Base-by-base conservation (phyloP, 2,888 invertebrate species). In the Panopea generosa region DNA sequence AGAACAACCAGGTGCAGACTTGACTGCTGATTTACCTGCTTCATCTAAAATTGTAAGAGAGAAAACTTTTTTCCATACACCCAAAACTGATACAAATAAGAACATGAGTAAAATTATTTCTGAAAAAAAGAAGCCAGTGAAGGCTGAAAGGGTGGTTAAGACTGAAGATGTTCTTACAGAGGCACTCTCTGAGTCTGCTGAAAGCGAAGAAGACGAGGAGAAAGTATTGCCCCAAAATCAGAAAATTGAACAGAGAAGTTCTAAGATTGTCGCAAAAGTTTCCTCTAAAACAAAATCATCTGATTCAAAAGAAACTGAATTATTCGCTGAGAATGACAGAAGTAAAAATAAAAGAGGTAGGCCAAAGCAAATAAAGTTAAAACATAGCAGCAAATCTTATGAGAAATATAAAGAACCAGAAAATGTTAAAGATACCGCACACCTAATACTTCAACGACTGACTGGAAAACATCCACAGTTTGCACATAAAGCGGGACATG, bases 401-500 rank as follows among this genome's bases (percentile, higher is more conserved):
- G 33, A 7, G 33, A 33, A 33, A 33, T 7, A 33, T 11, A 33
- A 33, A 33, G 33, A 33, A 7, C 11, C 33, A 33, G 33, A 33
- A 4, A 33, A 24, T 22, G 40, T 61, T 2, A 72, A 77, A 49
- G 65, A 68, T 26, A 43, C 49, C 20, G 77, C 77, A 4, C 56
- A 40, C 22, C 45, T 69, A 14, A 77, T 77, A 7, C 52, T 77
- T 11, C 63, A 69, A 50, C 68, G 68, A 45, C 24, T 77, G 45
- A 72, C 68, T n/a, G 77, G 77, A n/a, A 77, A 72, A 49, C 38
- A 50, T 27, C 43, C 45, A 2, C 57, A 52, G 18, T 33, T 14
- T 7, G 11, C 49, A 14, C 77, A 72, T 26, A 72, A 55, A 50
- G 60, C 77, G 22, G 77, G 77, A 3, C 65, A 72, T 40, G 77